Percentiles rank a stretch among this genome's conserved stretches.
phyloP scores from a whole-genome alignment of 2,113 vertebrate genomes.

The Mormoops blainvillei region DNA sequence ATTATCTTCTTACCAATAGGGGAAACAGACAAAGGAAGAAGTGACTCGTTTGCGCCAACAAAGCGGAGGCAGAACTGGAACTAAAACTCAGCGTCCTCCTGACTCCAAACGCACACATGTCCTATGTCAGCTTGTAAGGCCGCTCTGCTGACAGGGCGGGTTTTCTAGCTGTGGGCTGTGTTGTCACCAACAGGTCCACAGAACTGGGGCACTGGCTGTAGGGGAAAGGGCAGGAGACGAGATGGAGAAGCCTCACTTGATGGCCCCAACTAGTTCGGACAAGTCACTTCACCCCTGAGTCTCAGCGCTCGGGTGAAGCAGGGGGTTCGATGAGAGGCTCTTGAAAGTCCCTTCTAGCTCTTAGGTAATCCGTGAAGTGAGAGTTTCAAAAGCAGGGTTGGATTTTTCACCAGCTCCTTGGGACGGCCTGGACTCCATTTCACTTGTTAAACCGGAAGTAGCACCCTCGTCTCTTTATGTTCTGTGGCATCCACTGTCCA shows the following conservation, averaged over 20 bases:
- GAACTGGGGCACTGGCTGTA: background rate
- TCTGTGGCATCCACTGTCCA: background rate
- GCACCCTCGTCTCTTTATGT: background rate
- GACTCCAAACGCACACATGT: background rate
- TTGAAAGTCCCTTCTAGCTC: background rate
- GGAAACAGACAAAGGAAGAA: constrained; percentile 68
- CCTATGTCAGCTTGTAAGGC: constrained; percentile 9
- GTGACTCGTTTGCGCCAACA: constrained; percentile 40
- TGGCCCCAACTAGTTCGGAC: background rate
- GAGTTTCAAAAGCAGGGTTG: constrained; percentile 19
- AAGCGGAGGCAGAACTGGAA: constrained; percentile 57
- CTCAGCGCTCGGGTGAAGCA: background rate
- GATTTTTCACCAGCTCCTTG: background rate
- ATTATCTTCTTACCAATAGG: constrained; percentile 66
- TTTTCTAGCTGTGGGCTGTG: background rate
- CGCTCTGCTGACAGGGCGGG: constrained; percentile 43
- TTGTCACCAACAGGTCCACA: constrained; percentile 21
- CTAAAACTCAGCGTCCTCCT: constrained; percentile 14
- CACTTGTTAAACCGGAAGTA: background rate
- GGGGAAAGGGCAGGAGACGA: background rate
- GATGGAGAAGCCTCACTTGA: background rate
- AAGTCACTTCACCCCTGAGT: background rate
- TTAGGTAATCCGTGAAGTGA: background rate
- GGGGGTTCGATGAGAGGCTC: background rate
- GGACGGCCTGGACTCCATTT: background rate